Percentiles rank a stretch among this genome's conserved stretches.
Conservation (phyloP, 2,797 vertebrate genomes). For the Galagoides demidoff region DNA sequence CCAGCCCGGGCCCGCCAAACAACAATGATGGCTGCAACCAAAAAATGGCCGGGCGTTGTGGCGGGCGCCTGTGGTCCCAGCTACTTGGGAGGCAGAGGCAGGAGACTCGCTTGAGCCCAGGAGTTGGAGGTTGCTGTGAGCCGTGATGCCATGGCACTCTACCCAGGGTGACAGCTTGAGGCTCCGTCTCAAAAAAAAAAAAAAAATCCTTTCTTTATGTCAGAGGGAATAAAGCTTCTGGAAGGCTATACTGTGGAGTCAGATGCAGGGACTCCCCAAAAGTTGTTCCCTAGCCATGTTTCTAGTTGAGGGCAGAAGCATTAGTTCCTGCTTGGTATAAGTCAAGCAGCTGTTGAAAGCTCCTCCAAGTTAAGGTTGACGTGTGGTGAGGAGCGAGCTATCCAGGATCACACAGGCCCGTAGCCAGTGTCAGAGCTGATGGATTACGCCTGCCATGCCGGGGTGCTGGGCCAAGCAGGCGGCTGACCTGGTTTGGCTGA, state of each 20-base stretch:
- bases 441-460: neutral
- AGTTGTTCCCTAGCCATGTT: neutral
- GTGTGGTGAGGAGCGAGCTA: neutral
- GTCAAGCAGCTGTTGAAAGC: neutral
- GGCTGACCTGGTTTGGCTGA: conserved; percentile 30
- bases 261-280: neutral
- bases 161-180: no score
- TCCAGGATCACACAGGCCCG: neutral
- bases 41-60: no score
- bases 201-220: neutral
- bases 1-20: no score
- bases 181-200: no score
- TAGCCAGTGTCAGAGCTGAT: neutral
- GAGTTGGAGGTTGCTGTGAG: no score
- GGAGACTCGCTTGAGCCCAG: no score
- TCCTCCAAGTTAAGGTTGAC: neutral
- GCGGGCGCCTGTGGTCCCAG: no score
- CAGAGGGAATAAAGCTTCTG: neutral
- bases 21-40: no score
- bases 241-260: neutral
- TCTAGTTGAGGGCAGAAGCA: neutral
- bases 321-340: neutral
- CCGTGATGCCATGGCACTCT: no score
- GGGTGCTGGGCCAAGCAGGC: neutral
- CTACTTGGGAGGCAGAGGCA: no score